These are phyloP conservation scores for Phaonia tiefii DNA, from an alignment of 2,888 invertebrate species.

Conservation along the genomic window DNA sequence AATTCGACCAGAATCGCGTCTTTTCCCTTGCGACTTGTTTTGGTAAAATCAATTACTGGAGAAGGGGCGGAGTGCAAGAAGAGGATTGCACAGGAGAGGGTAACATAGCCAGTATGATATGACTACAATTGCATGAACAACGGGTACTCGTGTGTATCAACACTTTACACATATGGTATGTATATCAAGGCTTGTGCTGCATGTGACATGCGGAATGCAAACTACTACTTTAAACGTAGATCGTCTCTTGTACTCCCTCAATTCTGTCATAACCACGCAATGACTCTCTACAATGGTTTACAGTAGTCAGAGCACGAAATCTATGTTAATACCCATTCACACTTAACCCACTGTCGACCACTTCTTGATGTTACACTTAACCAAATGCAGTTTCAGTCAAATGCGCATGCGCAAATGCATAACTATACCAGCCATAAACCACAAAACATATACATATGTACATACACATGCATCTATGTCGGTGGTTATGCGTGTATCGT, in stretches of 20 bases:
- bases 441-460: neutral
- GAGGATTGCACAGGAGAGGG: constrained; percentile 5
- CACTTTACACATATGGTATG: constrained; percentile 18
- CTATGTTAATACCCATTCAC: constrained; percentile 48
- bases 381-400: constrained; percentile 39
- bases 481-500: neutral
- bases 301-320: constrained; percentile 58
- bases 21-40: neutral
- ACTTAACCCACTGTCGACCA: constrained; percentile 27
- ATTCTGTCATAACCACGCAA: constrained; percentile 4
- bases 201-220: constrained; percentile 32
- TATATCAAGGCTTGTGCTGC: constrained; percentile 16
- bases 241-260: neutral
- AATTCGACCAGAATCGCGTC: neutral
- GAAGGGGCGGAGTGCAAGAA: neutral
- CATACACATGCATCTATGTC: no score
- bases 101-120: no score
- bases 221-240: constrained; percentile 1
- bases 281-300: constrained; percentile 28
- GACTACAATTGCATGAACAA: constrained; percentile 14
- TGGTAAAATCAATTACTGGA: neutral
- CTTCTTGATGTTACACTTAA: constrained; percentile 37
- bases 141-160: constrained; percentile 19
- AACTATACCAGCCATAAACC: neutral
- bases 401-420: constrained; percentile 27